phyloP scores from a whole-genome alignment of 2,888 invertebrate species.

The Agrotis segetum region DNA sequence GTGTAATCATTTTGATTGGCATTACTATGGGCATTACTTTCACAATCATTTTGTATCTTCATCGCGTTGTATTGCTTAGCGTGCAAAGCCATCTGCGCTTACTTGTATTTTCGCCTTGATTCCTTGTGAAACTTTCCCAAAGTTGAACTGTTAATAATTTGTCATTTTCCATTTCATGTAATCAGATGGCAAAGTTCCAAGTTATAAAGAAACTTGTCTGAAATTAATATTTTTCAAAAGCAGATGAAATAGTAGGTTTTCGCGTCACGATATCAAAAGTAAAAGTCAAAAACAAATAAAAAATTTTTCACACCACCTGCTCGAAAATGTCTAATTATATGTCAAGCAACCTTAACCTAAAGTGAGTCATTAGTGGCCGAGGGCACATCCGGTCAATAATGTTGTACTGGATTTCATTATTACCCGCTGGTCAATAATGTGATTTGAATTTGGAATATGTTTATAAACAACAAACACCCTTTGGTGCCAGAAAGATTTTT shows the following conservation, averaged over 20 bases:
- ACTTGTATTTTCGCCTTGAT: not conserved
- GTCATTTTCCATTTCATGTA: not conserved
- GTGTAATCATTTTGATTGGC: not conserved
- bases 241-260: not conserved
- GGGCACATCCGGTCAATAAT: too few relatives aligned
- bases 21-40: not conserved
- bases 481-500: too few relatives aligned
- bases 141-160: not conserved
- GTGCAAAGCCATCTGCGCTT: not conserved
- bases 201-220: not conserved
- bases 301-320: too few relatives aligned
- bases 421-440: too few relatives aligned
- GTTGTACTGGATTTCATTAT: too few relatives aligned
- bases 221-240: not conserved
- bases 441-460: too few relatives aligned
- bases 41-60: not conserved
- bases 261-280: not conserved
- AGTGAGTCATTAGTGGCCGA: too few relatives aligned
- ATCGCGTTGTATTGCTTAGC: not conserved
- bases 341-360: too few relatives aligned
- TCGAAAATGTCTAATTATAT: too few relatives aligned
- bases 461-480: too few relatives aligned
- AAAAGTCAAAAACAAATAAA: not conserved
- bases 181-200: constrained; percentile 13
- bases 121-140: not conserved